Percentiles rank a stretch among this genome's conserved stretches.
These are phyloP conservation scores for Hepsetus odoe DNA, from an alignment of 2,113 vertebrate species.

Conservation along the genomic window DNA sequence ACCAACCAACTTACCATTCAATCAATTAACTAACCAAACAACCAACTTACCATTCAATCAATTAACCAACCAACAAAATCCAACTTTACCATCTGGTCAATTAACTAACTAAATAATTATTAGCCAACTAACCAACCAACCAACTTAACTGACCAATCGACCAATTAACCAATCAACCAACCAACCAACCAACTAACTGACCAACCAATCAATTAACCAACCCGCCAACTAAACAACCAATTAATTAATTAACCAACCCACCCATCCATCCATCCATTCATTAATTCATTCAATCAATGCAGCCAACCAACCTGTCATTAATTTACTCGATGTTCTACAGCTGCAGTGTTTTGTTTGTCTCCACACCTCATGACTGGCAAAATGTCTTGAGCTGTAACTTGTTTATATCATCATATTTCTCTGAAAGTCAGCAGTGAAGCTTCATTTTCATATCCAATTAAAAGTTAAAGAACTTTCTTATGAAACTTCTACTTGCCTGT, in stretches of 20 bases:
- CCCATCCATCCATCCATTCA: background rate
- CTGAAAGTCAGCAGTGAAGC: constrained; percentile 54
- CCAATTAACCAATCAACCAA: too few relatives aligned
- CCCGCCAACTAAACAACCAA: background rate
- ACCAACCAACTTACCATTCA: too few relatives aligned
- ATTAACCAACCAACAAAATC: too few relatives aligned
- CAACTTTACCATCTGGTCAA: too few relatives aligned
- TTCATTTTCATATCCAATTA: constrained; percentile 76
- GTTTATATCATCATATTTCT: constrained; percentile 48
- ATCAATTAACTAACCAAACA: too few relatives aligned
- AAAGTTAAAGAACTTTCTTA: constrained; percentile 77
- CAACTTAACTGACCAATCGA: too few relatives aligned
- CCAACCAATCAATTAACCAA: background rate
- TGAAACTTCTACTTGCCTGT: constrained; percentile 68
- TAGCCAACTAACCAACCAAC: too few relatives aligned
- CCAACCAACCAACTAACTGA: too few relatives aligned
- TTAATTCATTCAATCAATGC: constrained; percentile 16
- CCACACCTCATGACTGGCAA: constrained; percentile 32
- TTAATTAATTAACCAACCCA: background rate
- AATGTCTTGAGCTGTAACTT: constrained; percentile 52
- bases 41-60: too few relatives aligned
- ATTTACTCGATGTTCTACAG: background rate
- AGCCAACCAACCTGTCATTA: constrained; percentile 16
- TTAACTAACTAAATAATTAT: too few relatives aligned
- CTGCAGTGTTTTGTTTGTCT: background rate